Evolutionary conservation across 1,140 invertebrate species (phyloP).

Genomic region (Drosophila insularis): DNA sequence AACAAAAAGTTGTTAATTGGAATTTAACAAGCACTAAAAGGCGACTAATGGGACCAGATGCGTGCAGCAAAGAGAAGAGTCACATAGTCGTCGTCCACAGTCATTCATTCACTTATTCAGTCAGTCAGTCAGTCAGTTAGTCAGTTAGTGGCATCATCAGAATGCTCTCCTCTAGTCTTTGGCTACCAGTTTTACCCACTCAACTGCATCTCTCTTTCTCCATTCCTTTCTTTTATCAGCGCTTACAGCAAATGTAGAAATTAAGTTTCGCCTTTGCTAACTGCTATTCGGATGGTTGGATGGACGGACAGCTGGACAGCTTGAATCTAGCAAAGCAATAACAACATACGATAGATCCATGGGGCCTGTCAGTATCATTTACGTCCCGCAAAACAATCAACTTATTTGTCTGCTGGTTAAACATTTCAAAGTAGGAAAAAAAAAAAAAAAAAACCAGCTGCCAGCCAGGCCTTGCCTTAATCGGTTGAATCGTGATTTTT

Average conservation of each 20-base stretch:
- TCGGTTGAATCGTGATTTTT: conserved; percentile 51
- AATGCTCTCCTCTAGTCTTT: conserved; percentile 5
- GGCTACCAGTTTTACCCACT: conserved; percentile 71
- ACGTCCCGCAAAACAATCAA: conserved; percentile 71
- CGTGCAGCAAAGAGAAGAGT: conserved; percentile 16
- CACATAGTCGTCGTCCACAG: conserved; percentile 43
- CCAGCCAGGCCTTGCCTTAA: conserved; percentile 35
- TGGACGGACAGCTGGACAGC: conserved; percentile 35
- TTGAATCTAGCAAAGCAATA: not conserved
- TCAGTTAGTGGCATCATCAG: not conserved
- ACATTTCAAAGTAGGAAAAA: conserved; percentile 50
- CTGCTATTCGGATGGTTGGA: conserved; percentile 3
- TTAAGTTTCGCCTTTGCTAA: conserved; percentile 64
- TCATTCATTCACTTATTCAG: not conserved
- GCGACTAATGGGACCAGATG: conserved; percentile 70
- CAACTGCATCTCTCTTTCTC: conserved; percentile 14
- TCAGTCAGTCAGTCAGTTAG: not conserved
- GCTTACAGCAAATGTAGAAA: conserved; percentile 76
- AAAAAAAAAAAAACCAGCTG: conserved; percentile 22
- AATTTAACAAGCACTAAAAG: conserved; percentile 81
- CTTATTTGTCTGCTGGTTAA: conserved; percentile 70
- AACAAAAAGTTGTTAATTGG: conserved; percentile 79
- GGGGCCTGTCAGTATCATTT: conserved; percentile 70
- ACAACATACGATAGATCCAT: not conserved
- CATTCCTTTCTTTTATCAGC: conserved; percentile 36